These are phyloP conservation scores for Morus bassanus DNA, from an alignment of 2,797 vertebrate genomes.

Conservation along the genomic window DNA sequence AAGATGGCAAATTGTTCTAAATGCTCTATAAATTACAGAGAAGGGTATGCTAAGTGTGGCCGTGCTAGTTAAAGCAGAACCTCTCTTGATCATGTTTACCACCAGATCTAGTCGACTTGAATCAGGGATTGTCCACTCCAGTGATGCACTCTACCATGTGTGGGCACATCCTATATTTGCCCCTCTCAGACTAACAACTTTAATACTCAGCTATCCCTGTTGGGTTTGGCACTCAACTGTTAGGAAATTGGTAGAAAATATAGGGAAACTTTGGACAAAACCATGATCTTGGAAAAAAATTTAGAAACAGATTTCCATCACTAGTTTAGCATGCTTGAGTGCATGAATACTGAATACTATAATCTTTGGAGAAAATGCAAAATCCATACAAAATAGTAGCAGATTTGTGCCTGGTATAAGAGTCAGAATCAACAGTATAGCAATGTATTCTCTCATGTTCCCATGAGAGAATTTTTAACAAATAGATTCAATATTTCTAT, in stretches of 20 bases:
- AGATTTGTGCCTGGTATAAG: background rate
- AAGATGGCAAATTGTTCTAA: background rate
- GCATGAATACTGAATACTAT: background rate
- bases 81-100: background rate
- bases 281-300: background rate
- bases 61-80: background rate
- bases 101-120: background rate
- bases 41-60: background rate
- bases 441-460: background rate
- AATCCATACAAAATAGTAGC: background rate
- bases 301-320: background rate
- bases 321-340: background rate
- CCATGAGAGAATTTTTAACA: background rate
- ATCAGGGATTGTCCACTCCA: background rate
- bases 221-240: background rate
- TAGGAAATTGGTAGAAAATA: background rate
- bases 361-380: background rate
- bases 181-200: background rate
- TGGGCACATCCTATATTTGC: background rate
- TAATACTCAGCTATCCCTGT: background rate
- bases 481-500: background rate
- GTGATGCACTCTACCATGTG: background rate
- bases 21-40: background rate
- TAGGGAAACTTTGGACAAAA: background rate
- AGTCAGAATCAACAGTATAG: background rate